These are phyloP conservation scores for Smutsia gigantea DNA, from an alignment of 2,797 vertebrate species.

Conservation along the genomic window DNA sequence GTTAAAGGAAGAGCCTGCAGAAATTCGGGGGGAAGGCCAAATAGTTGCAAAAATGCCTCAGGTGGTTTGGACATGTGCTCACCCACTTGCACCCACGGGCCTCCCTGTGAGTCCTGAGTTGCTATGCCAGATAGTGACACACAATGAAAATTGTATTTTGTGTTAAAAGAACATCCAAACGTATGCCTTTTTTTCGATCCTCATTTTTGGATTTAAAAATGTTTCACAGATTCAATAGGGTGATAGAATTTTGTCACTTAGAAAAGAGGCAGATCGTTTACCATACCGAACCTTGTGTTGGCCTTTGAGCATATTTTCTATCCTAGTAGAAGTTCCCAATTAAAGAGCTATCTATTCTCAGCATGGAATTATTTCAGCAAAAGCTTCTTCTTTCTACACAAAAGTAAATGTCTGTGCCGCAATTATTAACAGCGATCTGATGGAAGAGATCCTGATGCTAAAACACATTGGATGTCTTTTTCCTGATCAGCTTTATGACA, in stretches of 20 bases:
- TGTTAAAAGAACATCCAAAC: neutral
- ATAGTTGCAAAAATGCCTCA: neutral
- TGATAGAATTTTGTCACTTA: neutral
- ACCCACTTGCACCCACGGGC: neutral
- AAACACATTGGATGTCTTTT: constrained; percentile 51
- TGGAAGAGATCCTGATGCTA: neutral
- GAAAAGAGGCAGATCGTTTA: neutral
- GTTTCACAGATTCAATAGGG: neutral
- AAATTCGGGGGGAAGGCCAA: neutral
- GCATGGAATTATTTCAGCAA: constrained; percentile 44
- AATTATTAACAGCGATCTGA: constrained; percentile 28
- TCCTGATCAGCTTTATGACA: constrained; percentile 2
- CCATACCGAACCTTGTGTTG: neutral
- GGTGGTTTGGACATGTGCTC: neutral
- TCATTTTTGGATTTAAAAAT: neutral
- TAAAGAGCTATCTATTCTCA: neutral
- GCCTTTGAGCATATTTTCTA: neutral
- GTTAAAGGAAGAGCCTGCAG: neutral
- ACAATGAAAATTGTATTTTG: neutral
- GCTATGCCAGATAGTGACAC: neutral
- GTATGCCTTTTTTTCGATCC: neutral
- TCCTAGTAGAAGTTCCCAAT: neutral
- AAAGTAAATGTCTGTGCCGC: neutral
- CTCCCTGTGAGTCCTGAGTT: neutral
- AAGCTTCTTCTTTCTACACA: neutral